These are phyloP conservation scores for Leptinotarsa texana DNA, from an alignment of 1,140 invertebrate genomes.

Conservation along the genomic window DNA sequence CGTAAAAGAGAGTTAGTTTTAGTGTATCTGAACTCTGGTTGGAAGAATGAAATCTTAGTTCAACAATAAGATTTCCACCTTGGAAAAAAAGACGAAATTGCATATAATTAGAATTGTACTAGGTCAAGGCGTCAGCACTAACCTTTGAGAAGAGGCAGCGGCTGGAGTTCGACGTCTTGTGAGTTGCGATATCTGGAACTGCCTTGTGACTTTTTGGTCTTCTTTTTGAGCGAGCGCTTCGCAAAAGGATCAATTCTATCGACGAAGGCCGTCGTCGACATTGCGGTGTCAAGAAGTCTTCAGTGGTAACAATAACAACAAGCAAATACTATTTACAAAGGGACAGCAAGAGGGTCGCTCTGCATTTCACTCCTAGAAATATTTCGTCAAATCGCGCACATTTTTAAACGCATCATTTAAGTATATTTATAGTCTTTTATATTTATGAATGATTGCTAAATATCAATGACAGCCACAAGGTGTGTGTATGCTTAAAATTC, in stretches of 20 bases:
- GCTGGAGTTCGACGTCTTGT: constrained; percentile 86
- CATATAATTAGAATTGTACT: neutral
- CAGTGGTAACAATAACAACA: constrained; percentile 32
- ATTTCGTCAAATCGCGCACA: constrained; percentile 45
- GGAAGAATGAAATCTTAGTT: too few relatives aligned
- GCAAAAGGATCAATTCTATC: constrained; percentile 94
- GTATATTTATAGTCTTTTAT: constrained; percentile 34
- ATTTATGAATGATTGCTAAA: constrained; percentile 49
- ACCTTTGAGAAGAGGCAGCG: constrained; percentile 87
- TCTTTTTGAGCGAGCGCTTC: constrained; percentile 89
- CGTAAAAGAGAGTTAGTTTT: too few relatives aligned
- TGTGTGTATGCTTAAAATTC: constrained; percentile 48
- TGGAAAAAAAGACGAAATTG: neutral
- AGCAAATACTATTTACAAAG: constrained; percentile 47
- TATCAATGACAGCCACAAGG: constrained; percentile 50
- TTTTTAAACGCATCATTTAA: constrained; percentile 46
- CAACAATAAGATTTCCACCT: too few relatives aligned
- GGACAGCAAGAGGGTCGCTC: constrained; percentile 37
- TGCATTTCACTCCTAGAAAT: constrained; percentile 47
- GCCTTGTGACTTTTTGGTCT: constrained; percentile 89
- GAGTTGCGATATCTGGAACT: constrained; percentile 88
- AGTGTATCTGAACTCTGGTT: too few relatives aligned
- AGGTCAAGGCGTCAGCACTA: constrained; percentile 40
- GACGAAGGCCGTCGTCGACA: constrained; percentile 86
- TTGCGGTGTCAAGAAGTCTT: constrained; percentile 49